Evolutionary conservation across 2,888 invertebrate genomes (phyloP).

Genomic region (Brachypalpus laphriformis): DNA sequence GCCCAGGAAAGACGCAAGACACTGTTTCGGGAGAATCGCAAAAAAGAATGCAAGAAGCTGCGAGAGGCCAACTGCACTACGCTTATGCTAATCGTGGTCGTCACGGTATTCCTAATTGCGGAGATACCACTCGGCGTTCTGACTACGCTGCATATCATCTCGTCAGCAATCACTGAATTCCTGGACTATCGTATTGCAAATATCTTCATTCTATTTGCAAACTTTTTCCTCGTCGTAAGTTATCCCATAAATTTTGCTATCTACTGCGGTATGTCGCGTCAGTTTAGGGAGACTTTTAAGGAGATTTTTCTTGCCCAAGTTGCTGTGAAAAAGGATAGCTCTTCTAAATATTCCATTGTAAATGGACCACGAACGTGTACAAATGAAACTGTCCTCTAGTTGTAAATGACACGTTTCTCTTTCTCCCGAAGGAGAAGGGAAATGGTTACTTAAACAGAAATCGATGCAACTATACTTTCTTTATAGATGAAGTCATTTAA

Average conservation of each 20-base stretch:
- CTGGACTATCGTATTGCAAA: constrained; percentile 91
- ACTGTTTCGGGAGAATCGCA: constrained; percentile 90
- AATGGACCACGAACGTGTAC: constrained; percentile 93
- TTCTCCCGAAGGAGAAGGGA: constrained; percentile 55
- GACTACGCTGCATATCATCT: constrained; percentile 92
- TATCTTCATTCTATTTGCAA: constrained; percentile 91
- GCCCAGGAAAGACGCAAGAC: constrained; percentile 91
- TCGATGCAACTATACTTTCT: neutral
- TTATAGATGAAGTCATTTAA: neutral
- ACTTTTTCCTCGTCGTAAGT: constrained; percentile 95
- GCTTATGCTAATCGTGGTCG: constrained; percentile 93
- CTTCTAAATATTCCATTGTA: constrained; percentile 91
- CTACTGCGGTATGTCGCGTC: constrained; percentile 97
- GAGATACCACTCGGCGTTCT: constrained; percentile 93
- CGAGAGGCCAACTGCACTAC: constrained; percentile 92
- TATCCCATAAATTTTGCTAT: constrained; percentile 98
- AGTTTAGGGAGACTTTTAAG: constrained; percentile 96
- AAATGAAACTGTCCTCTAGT: constrained; percentile 89
- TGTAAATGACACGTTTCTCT: constrained; percentile 61
- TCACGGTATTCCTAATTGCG: constrained; percentile 91
- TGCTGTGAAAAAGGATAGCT: constrained; percentile 87
- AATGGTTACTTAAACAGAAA: neutral
- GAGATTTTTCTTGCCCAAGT: constrained; percentile 86
- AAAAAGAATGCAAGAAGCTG: constrained; percentile 90
- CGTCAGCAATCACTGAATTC: constrained; percentile 88